Evolutionary conservation across 2,797 vertebrate genomes (phyloP).

Genomic region (Pangasius mekongensis): DNA sequence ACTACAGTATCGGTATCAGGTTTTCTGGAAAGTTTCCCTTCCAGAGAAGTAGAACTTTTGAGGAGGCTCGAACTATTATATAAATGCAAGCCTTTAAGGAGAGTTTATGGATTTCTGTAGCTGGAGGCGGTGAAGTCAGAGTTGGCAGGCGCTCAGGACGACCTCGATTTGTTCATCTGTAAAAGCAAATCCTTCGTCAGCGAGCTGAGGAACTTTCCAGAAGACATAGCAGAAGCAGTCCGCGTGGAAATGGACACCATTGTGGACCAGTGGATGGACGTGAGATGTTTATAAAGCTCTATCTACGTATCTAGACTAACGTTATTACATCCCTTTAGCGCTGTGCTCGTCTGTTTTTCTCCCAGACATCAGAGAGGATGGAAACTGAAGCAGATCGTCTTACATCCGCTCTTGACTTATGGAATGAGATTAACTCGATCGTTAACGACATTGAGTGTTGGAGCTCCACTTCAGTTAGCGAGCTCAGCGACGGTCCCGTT

Average conservation of each 20-base stretch:
- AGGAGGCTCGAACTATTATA: background rate
- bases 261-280: slow-evolving; percentile 91
- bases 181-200: slow-evolving; percentile 85
- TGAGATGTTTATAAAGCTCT: slow-evolving; percentile 66
- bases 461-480: slow-evolving; percentile 77
- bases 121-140: slow-evolving; percentile 84
- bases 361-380: slow-evolving; percentile 85
- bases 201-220: slow-evolving; percentile 83
- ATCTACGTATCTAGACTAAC: background rate
- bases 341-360: background rate
- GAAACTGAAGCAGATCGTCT: slow-evolving; percentile 85
- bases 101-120: slow-evolving; percentile 66
- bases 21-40: background rate
- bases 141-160: slow-evolving; percentile 83
- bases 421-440: slow-evolving; percentile 85
- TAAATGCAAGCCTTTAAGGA: background rate
- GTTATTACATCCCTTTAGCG: background rate
- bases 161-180: slow-evolving; percentile 87
- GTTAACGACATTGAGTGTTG: slow-evolving; percentile 88
- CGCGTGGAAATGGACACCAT: slow-evolving; percentile 82
- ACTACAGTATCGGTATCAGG: background rate
- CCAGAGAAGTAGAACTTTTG: background rate
- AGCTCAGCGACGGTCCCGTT: slow-evolving; percentile 79
- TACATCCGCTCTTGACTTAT: slow-evolving; percentile 77
- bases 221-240: slow-evolving; percentile 68